phyloP scores from a whole-genome alignment of 2,888 invertebrate genomes.

The Macaria liturata region DNA sequence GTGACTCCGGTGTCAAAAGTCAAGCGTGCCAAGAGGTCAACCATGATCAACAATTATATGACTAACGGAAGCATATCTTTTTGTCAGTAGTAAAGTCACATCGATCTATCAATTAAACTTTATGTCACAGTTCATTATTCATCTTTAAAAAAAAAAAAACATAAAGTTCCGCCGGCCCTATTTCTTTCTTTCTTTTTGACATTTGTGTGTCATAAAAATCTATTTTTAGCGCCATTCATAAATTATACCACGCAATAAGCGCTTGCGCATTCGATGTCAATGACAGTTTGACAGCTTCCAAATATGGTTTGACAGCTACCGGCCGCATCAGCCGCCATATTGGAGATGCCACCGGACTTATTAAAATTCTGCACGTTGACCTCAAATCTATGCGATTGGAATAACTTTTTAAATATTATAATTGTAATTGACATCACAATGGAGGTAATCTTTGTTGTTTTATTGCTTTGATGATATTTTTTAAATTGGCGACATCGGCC shows the following conservation, averaged over 20 bases:
- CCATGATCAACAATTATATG: too few species aligned
- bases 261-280: slow-evolving; percentile 35
- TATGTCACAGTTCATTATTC: not conserved
- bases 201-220: slow-evolving; percentile 19
- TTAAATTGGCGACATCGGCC: slow-evolving; percentile 15
- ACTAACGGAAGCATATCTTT: too few species aligned
- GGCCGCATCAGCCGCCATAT: slow-evolving; percentile 21
- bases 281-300: slow-evolving; percentile 69
- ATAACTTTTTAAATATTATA: slow-evolving; percentile 13
- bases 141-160: too few species aligned
- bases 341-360: slow-evolving; percentile 20
- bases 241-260: slow-evolving; percentile 30
- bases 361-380: slow-evolving; percentile 25
- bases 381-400: slow-evolving; percentile 24
- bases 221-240: slow-evolving; percentile 26
- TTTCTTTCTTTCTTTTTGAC: slow-evolving; percentile 18
- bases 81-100: too few species aligned
- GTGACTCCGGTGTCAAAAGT: too few species aligned
- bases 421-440: slow-evolving; percentile 12
- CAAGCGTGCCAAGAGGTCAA: too few species aligned
- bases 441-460: slow-evolving; percentile 11
- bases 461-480: slow-evolving; percentile 10
- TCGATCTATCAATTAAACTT: too few species aligned
- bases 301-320: slow-evolving; percentile 60
- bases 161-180: slow-evolving; percentile 9